These are phyloP conservation scores for Drosophila jambulina DNA, from an alignment of 1,140 invertebrate species.

Conservation along the genomic window DNA sequence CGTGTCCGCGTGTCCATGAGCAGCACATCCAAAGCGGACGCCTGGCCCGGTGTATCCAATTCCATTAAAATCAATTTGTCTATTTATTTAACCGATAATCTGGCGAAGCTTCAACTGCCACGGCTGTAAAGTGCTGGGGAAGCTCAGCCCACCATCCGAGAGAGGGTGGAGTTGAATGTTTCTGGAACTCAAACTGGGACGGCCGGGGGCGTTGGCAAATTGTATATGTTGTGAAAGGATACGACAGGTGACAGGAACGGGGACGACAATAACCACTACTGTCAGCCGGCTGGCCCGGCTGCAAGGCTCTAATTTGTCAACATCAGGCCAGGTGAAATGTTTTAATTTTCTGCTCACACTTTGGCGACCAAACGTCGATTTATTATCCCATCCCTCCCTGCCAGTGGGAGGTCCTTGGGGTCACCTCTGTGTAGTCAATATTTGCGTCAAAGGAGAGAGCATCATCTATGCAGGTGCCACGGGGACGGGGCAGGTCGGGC, in stretches of 20 bases:
- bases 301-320: constrained; percentile 78
- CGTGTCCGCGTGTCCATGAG: constrained; percentile 20
- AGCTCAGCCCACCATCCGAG: neutral
- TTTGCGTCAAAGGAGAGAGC: constrained; percentile 53
- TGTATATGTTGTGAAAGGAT: constrained; percentile 55
- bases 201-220: constrained; percentile 24
- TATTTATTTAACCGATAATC: constrained; percentile 83
- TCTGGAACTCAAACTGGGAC: constrained; percentile 1
- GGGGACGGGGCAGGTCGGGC: constrained; percentile 29
- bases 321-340: constrained; percentile 67
- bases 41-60: constrained; percentile 66
- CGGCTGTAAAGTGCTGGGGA: constrained; percentile 51
- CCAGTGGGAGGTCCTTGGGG: constrained; percentile 41
- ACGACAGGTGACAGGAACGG: constrained; percentile 43
- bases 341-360: constrained; percentile 56
- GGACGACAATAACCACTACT: constrained; percentile 32
- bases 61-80: constrained; percentile 84
- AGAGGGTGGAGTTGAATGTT: constrained; percentile 3
- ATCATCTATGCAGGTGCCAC: constrained; percentile 18
- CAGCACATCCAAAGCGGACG: constrained; percentile 39
- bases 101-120: constrained; percentile 56
- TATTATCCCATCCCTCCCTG: constrained; percentile 19
- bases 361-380: constrained; percentile 65
- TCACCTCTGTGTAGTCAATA: constrained; percentile 58
- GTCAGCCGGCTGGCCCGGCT: constrained; percentile 30